Percentiles rank a stretch among this genome's conserved stretches.
Evolutionary conservation across 2,113 vertebrate genomes (phyloP).

Genomic region (Ranitomeya imitator): DNA sequence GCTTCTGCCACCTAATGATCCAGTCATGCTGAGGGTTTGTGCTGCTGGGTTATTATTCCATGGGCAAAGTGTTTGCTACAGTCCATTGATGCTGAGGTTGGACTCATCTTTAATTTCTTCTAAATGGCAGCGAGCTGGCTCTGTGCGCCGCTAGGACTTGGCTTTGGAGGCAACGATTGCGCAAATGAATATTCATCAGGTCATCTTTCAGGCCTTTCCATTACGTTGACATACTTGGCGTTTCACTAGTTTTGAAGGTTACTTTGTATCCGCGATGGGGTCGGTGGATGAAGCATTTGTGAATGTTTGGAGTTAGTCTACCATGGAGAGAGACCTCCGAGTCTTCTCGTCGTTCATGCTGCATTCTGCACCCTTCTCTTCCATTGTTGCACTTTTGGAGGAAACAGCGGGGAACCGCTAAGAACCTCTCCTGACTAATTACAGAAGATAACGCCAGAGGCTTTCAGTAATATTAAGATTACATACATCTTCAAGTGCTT

Average conservation of each 20-base stretch:
- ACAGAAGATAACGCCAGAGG: background rate
- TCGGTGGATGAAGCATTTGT: too few species aligned
- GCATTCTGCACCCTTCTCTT: background rate
- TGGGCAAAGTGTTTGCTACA: background rate
- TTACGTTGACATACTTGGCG: background rate
- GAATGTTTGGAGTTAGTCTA: background rate
- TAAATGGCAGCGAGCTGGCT: background rate
- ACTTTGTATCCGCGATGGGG: background rate
- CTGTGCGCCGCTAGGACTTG: background rate
- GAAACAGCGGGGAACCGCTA: conserved; percentile 11
- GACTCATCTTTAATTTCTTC: background rate
- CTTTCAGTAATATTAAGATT: background rate
- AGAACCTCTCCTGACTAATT: conserved; percentile 3
- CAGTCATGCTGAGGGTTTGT: background rate
- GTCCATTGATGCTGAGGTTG: background rate
- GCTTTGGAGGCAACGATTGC: background rate
- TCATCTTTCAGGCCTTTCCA: background rate
- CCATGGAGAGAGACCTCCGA: background rate
- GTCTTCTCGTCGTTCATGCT: background rate
- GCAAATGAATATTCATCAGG: background rate
- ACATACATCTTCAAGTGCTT: background rate
- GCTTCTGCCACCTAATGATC: background rate
- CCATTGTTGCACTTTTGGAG: background rate
- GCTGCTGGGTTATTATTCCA: background rate
- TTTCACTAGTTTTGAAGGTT: background rate